A percentile compares a stretch with the other conserved stretches of the same genome.
These are phyloP conservation scores for Aplodontia rufa DNA, from an alignment of 2,113 vertebrate genomes.

Conservation along the genomic window DNA sequence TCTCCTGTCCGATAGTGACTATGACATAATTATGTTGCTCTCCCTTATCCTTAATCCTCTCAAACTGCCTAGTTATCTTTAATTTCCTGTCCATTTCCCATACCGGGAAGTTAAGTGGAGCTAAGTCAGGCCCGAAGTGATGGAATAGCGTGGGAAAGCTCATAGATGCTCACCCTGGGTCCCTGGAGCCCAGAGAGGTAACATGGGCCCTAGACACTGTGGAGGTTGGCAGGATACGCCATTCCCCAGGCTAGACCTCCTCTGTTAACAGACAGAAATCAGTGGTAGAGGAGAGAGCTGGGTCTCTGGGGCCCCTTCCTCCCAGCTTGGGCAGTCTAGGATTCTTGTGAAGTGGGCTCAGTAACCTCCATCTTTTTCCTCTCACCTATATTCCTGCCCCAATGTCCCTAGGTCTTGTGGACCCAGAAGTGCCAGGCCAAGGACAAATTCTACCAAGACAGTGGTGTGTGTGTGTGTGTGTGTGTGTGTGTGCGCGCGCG, in stretches of 20 bases:
- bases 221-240: not conserved
- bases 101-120: conserved; percentile 38
- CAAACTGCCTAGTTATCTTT: conserved; percentile 67
- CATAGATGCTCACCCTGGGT: not conserved
- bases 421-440: not conserved
- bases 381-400: not conserved
- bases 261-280: not conserved
- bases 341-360: not conserved
- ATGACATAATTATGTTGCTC: conserved; percentile 60
- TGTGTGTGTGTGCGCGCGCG: not conserved
- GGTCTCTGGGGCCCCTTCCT: not conserved
- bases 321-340: not conserved
- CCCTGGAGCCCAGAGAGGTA: conserved; percentile 14
- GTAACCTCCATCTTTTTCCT: not conserved
- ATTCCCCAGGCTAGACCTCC: not conserved
- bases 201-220: not conserved
- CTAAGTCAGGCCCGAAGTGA: conserved; percentile 31
- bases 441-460: not conserved
- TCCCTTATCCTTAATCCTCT: conserved; percentile 63
- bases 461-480: not conserved
- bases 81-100: conserved; percentile 67
- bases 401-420: not conserved
- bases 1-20: conserved; percentile 38
- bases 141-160: conserved; percentile 16
- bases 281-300: not conserved